Evolutionary conservation across 2,888 invertebrate species (phyloP), one percentile per base, ranked within the genome.

Genomic region (Diarsia dahlii): DNA sequence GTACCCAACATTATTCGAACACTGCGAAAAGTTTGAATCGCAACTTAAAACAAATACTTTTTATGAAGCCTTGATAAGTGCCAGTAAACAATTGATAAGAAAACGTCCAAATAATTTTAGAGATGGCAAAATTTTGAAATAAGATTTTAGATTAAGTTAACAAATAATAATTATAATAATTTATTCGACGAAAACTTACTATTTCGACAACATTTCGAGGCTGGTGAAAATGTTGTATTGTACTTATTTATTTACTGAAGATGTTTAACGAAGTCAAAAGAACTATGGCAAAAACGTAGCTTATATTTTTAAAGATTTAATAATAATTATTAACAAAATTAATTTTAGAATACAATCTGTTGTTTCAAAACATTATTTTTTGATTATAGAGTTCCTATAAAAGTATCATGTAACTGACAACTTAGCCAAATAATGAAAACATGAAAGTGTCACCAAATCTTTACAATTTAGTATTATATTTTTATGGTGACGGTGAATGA

Each of bases 51-150:
- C 94, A 58, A 96, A 95, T 12, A 96, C 97, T 0, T 97, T 97
- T 80, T 96, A 97, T 87, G 97, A 97, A 79, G 95, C 98, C 39
- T 86, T 98, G 0, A 95, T 97, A 69, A 98, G 98, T 15, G 97
- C 98, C 80, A 97, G 97, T 85, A 95, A 95, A 65, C 96, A 96
- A 85, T 81, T 96, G 34, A 92, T 94, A 63, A 92, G 96, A 71
- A 95, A 94, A 81, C 87, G 91, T n/a, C 94, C 92, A 0, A 89
- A 94, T 71, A 91, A 95, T 86, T 95, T 96, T 76, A 92, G 87
- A 18, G 86, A 90, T 1, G 89, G 85, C n/a, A 89, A 90, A 77
- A 82, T 72, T 39, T 28, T 63, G 2, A 81, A 80, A 64, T 84
- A 78, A 63, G 12, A 3, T 15, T 66, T 48, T 1, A 34, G 1